Conservation (phyloP, 2,113 vertebrate genomes). For the Cryptomyrus ogoouensis region DNA sequence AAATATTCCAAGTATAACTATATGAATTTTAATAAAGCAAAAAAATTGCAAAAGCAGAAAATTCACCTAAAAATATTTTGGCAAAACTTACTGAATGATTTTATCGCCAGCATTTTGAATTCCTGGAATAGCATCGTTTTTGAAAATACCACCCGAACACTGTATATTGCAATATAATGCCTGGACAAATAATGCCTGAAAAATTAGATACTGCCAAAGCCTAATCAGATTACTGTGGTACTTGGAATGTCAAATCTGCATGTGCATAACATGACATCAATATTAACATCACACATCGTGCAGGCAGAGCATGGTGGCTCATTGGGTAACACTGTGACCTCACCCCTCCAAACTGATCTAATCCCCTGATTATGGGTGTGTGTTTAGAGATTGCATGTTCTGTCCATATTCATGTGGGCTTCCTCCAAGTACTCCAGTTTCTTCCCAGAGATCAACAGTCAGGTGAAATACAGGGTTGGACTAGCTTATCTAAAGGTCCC, state of each 20-base stretch:
- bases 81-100: background rate
- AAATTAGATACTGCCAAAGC: background rate
- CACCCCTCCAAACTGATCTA: background rate
- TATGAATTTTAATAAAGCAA: background rate
- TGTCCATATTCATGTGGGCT: background rate
- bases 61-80: too few species aligned
- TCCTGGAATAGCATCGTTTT: background rate
- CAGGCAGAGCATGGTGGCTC: background rate
- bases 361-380: background rate
- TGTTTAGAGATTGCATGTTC: background rate
- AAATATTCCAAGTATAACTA: background rate
- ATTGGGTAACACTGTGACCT: background rate
- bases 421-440: background rate
- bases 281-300: background rate
- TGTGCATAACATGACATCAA: background rate
- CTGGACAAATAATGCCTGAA: background rate
- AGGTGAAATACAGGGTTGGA: background rate
- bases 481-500: background rate
- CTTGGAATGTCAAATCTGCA: background rate
- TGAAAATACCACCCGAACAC: background rate
- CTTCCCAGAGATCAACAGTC: background rate
- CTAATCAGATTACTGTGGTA: background rate
- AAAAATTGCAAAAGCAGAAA: background rate
- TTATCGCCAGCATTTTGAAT: background rate
- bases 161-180: background rate